Conservation (phyloP, 2,113 vertebrate species). For the Dromiciops gliroides region DNA sequence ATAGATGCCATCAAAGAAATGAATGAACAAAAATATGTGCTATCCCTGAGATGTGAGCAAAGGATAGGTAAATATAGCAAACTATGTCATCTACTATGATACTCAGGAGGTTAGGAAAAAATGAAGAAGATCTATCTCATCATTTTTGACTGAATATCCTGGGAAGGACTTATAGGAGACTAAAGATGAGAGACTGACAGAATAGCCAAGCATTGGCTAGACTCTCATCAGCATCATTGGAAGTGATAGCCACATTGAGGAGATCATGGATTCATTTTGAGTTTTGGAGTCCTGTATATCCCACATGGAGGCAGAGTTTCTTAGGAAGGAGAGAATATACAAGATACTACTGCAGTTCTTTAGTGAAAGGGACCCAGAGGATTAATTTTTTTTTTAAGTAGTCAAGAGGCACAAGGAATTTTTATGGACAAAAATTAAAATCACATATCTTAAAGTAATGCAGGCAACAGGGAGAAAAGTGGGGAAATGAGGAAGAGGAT, state of each 20-base stretch:
- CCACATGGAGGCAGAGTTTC: background rate
- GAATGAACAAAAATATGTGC: background rate
- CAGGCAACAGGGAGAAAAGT: background rate
- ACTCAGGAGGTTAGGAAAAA: background rate
- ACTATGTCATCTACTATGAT: background rate
- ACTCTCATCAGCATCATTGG: background rate
- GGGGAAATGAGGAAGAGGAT: background rate
- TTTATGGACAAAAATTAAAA: background rate
- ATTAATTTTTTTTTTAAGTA: background rate
- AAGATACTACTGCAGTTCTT: constrained; percentile 23
- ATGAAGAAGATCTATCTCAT: background rate
- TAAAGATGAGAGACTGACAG: background rate
- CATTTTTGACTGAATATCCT: background rate
- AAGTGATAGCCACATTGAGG: background rate
- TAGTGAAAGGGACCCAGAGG: background rate
- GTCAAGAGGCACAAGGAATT: background rate
- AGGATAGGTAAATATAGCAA: background rate
- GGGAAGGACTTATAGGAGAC: background rate
- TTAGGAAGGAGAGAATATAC: background rate
- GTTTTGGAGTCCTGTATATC: background rate
- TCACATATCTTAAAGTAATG: constrained; percentile 7
- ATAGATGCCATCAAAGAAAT: background rate
- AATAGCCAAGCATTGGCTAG: background rate
- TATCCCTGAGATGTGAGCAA: background rate
- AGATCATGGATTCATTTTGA: background rate